Evolutionary conservation across 1,140 invertebrate genomes (phyloP), one percentile per base, ranked within the genome.

Genomic region (Forficula auricularia): DNA sequence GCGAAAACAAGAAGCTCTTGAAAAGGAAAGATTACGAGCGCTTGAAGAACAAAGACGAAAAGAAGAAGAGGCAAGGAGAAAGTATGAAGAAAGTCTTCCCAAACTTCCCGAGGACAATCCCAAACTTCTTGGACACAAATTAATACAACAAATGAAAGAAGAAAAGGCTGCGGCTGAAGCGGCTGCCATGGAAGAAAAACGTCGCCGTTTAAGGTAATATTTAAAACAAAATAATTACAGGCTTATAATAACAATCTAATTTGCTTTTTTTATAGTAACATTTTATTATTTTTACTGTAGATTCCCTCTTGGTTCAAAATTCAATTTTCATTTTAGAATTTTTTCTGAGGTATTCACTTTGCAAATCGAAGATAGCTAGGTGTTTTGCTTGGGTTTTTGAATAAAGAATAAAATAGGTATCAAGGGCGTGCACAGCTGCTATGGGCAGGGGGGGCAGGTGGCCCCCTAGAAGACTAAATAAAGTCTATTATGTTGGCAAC

Each of bases 111-210:
- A 4, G 13, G 4, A 4, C 4, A 36, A 18, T 15, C 16, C 35
- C 4, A 15, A 18, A n/a, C 16, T 36, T 36, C 22, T 27, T 27
- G 22, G 22, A 4, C 22, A 38, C 13, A 41, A 52, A 35, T 50
- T 56, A 41, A 42, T 52, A 32, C 43, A 43, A 48, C 38, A 45
- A 44, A 41, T 48, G 46, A 52, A 48, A 49, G 33, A 43, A 19
- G 45, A 47, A 22, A n/a, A 14, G 13, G 13, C 40, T 6, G 19
- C 20, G 10, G 40, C 30, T 16, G 19, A 8, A 14, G 30, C 40
- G 6, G 40, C 13, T 19, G 7, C 6, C 3, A 45, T 38, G 45
- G 22, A 27, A 27, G 4, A n/a, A 12, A 34, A 12, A 13, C 4
- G 8, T 4, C 13, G 12, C 14, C 30, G 9, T 33, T 42, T 31